Conservation (phyloP, 2,113 vertebrate species). For the Rhipidura dahli region DNA sequence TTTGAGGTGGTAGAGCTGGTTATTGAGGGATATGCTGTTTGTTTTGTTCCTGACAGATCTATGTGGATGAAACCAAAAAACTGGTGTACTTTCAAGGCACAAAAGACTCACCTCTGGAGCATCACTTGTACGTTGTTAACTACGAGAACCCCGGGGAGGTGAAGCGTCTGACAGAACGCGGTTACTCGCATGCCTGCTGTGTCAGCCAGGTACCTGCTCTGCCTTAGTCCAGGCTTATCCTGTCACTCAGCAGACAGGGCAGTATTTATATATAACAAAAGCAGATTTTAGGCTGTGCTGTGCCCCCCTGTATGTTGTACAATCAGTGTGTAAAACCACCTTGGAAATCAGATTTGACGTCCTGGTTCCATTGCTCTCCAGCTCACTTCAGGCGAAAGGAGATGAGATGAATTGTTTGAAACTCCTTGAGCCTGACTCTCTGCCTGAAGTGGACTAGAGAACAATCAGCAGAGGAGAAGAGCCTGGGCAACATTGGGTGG, state of each 20-base stretch:
- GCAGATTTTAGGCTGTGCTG: neutral
- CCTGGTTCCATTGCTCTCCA: neutral
- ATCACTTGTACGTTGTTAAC: slow-evolving; percentile 79
- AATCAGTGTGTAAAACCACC: neutral
- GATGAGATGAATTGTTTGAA: neutral
- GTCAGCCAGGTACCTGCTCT: slow-evolving; percentile 75
- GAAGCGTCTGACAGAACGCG: slow-evolving; percentile 74
- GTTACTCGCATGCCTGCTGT: slow-evolving; percentile 79
- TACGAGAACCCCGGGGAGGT: slow-evolving; percentile 76
- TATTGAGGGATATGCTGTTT: neutral
- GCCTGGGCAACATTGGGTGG: neutral
- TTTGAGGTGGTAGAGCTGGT: neutral
- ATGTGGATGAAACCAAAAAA: slow-evolving; percentile 78
- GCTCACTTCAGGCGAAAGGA: neutral
- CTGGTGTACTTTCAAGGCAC: slow-evolving; percentile 84
- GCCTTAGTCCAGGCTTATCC: neutral
- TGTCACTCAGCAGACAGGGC: neutral
- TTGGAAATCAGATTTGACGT: neutral
- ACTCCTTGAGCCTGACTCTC: neutral
- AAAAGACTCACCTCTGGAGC: slow-evolving; percentile 80
- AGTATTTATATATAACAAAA: neutral
- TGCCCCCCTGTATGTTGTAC: neutral
- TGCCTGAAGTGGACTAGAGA: neutral
- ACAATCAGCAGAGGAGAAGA: neutral
- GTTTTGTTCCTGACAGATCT: slow-evolving; percentile 71